Evolutionary conservation across 2,888 invertebrate species (phyloP).

Genomic region (Urechis unicinctus): DNA sequence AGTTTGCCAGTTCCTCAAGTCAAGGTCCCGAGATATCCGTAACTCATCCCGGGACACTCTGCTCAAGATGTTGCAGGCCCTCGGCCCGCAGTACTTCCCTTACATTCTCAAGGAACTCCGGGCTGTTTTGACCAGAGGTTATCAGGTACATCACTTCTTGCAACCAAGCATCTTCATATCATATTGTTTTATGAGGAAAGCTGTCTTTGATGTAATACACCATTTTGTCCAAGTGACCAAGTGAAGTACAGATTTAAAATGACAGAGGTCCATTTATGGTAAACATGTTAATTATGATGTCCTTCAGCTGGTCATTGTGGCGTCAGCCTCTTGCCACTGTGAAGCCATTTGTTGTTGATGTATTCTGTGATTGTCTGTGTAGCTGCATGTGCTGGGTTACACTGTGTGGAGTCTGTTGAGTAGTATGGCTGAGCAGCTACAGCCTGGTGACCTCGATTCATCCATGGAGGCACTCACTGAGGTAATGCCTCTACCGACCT

Average conservation of each 20-base stretch:
- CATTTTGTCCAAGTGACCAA: neutral
- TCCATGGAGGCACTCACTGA: constrained; percentile 72
- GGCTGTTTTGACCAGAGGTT: constrained; percentile 75
- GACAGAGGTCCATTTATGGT: no score
- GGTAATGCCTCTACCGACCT: no score
- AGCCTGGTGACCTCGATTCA: constrained; percentile 71
- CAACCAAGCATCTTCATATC: no score
- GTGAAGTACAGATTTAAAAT: neutral
- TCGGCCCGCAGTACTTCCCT: constrained; percentile 76
- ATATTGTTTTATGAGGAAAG: no score
- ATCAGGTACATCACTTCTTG: constrained; percentile 66
- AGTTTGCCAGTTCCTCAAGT: constrained; percentile 82
- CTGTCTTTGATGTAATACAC: constrained; percentile 1
- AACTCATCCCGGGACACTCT: constrained; percentile 81
- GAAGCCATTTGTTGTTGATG: no score
- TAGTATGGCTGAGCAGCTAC: constrained; percentile 57
- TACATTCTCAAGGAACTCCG: constrained; percentile 75
- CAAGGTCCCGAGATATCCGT: constrained; percentile 78
- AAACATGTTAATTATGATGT: no score
- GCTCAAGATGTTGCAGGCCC: constrained; percentile 77
- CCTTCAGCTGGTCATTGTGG: no score
- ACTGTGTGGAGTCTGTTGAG: constrained; percentile 79
- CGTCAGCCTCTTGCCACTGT: no score
- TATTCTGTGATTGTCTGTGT: constrained; percentile 11
- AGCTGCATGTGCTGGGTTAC: constrained; percentile 81